phyloP scores from a whole-genome alignment of 2,888 invertebrate species.

The Philonicus albiceps region DNA sequence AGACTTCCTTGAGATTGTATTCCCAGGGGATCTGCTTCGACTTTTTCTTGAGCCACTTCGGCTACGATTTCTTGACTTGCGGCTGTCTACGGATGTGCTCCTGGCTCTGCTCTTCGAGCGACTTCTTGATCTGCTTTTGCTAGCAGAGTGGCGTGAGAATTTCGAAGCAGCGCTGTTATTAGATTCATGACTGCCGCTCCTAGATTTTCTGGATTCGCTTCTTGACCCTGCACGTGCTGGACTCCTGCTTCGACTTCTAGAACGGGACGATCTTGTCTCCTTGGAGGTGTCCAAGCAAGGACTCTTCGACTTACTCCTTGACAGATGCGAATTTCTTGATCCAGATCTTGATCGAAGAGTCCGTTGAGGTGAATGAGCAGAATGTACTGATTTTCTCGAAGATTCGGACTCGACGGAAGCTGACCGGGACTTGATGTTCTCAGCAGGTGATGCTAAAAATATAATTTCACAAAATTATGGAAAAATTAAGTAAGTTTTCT shows the following conservation, averaged over 20 bases:
- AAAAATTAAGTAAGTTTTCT: background rate
- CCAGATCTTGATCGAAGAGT: background rate
- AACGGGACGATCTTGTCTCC: background rate
- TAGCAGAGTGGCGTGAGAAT: background rate
- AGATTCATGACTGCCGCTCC: slow-evolving; percentile 52
- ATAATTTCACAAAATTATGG: background rate
- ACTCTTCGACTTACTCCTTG: slow-evolving; percentile 51
- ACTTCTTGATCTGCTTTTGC: slow-evolving; percentile 51
- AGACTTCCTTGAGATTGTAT: slow-evolving; percentile 32
- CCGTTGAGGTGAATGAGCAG: slow-evolving; percentile 18
- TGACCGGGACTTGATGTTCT: slow-evolving; percentile 38
- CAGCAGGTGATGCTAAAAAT: background rate
- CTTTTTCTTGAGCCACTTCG: slow-evolving; percentile 44
- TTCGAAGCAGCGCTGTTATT: slow-evolving; percentile 50
- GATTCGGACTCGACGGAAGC: slow-evolving; percentile 42
- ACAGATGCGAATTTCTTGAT: background rate
- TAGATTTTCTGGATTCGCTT: slow-evolving; percentile 48
- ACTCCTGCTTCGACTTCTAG: background rate
- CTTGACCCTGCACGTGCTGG: slow-evolving; percentile 42
- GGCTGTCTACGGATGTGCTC: slow-evolving; percentile 49
- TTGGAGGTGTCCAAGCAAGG: background rate
- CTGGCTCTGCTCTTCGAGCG: slow-evolving; percentile 29
- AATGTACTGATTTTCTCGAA: slow-evolving; percentile 30
- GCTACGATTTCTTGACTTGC: slow-evolving; percentile 54
- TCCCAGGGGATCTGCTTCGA: slow-evolving; percentile 44